Evolutionary conservation across 2,888 invertebrate genomes (phyloP).

Genomic region (Oxyscelio sp.): DNA sequence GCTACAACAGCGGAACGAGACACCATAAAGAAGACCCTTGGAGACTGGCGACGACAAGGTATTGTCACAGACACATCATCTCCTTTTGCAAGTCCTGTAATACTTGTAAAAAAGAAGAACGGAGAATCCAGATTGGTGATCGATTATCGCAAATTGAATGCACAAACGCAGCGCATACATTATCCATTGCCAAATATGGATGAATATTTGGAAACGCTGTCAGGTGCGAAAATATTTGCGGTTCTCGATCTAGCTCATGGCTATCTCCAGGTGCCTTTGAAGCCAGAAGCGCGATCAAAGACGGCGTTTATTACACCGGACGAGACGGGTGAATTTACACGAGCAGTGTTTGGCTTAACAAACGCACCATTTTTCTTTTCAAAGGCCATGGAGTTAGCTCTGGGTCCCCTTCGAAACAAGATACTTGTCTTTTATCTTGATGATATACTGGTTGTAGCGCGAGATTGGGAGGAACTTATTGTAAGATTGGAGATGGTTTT

Average conservation of each 20-base stretch:
- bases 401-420: too few species aligned
- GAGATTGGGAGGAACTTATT: too few species aligned
- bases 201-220: constrained; percentile 4
- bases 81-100: constrained; percentile 62
- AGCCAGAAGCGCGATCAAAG: constrained; percentile 48
- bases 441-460: too few species aligned
- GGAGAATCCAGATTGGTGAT: constrained; percentile 63
- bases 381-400: too few species aligned
- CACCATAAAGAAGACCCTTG: constrained; percentile 41
- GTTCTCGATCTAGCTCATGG: constrained; percentile 8
- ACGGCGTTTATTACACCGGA: constrained; percentile 25
- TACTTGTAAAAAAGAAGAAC: constrained; percentile 55
- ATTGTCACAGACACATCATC: constrained; percentile 36
- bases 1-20: constrained; percentile 44
- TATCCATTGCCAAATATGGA: not conserved
- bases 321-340: not conserved
- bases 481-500: too few species aligned
- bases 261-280: constrained; percentile 61
- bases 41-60: constrained; percentile 55
- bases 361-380: not conserved
- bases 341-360: constrained; percentile 3
- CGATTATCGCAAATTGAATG: constrained; percentile 63
- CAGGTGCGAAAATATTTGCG: constrained; percentile 8
- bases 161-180: constrained; percentile 45
- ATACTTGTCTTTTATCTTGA: too few species aligned